Evolutionary conservation across 2,888 invertebrate genomes (phyloP).

Genomic region (Villa cingulata): DNA sequence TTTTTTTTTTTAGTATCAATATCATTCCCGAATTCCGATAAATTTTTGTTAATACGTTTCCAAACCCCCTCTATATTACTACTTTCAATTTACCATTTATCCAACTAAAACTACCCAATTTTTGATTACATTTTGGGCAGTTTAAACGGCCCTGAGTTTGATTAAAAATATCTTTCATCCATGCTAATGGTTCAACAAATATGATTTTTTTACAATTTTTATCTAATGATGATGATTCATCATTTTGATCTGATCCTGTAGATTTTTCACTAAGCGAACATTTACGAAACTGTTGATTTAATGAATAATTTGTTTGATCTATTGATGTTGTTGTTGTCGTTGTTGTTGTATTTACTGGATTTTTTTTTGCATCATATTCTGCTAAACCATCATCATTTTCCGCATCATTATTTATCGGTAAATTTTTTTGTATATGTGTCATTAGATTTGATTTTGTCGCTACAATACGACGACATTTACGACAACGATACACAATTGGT

Average conservation of each 20-base stretch:
- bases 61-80: no score
- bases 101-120: slow-evolving; percentile 87
- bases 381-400: background rate
- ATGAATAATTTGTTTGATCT: background rate
- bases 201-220: slow-evolving; percentile 56
- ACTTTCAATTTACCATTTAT: slow-evolving; percentile 66
- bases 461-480: slow-evolving; percentile 66
- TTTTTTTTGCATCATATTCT: background rate
- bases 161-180: slow-evolving; percentile 67
- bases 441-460: slow-evolving; percentile 69
- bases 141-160: slow-evolving; percentile 67
- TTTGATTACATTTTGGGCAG: slow-evolving; percentile 72
- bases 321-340: slow-evolving; percentile 4
- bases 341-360: slow-evolving; percentile 15
- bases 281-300: slow-evolving; percentile 14
- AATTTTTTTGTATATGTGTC: slow-evolving; percentile 41
- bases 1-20: no score
- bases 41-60: no score
- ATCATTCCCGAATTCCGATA: no score
- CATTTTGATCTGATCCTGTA: background rate
- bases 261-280: slow-evolving; percentile 18
- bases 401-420: background rate
- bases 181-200: slow-evolving; percentile 79
- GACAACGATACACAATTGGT: slow-evolving; percentile 72
- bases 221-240: no score